These are phyloP conservation scores for Rhopalosiphum padi DNA, from an alignment of 1,140 invertebrate genomes.

Conservation along the genomic window DNA sequence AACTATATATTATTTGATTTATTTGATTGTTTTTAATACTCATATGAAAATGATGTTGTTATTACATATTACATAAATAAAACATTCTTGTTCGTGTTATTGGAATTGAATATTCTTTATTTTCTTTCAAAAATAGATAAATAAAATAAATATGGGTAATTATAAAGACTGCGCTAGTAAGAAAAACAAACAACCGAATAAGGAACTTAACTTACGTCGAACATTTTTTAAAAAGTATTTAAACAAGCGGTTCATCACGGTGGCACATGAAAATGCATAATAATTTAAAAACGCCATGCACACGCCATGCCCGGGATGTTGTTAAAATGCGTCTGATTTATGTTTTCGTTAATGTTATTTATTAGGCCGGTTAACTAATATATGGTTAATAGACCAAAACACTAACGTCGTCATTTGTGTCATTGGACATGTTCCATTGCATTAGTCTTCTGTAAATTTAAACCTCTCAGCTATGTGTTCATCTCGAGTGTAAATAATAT, in stretches of 20 bases:
- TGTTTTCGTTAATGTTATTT: slow-evolving; percentile 56
- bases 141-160: background rate
- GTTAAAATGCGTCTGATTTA: slow-evolving; percentile 49
- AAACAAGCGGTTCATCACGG: slow-evolving; percentile 16
- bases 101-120: background rate
- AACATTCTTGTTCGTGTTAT: background rate
- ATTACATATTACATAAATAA: background rate
- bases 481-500: background rate
- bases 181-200: background rate
- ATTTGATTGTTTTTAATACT: background rate
- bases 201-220: background rate
- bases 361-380: slow-evolving; percentile 54
- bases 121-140: background rate
- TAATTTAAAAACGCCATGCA: slow-evolving; percentile 28
- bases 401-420: slow-evolving; percentile 56
- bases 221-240: slow-evolving; percentile 16
- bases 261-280: slow-evolving; percentile 1
- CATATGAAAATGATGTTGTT: background rate
- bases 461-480: background rate
- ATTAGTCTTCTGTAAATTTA: slow-evolving; percentile 46
- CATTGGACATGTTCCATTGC: slow-evolving; percentile 55
- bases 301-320: background rate
- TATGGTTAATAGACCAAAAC: slow-evolving; percentile 56
- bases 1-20: background rate
- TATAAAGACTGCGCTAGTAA: background rate